Conservation (phyloP, 2,888 invertebrate genomes). For the Scaptomyza parva region DNA sequence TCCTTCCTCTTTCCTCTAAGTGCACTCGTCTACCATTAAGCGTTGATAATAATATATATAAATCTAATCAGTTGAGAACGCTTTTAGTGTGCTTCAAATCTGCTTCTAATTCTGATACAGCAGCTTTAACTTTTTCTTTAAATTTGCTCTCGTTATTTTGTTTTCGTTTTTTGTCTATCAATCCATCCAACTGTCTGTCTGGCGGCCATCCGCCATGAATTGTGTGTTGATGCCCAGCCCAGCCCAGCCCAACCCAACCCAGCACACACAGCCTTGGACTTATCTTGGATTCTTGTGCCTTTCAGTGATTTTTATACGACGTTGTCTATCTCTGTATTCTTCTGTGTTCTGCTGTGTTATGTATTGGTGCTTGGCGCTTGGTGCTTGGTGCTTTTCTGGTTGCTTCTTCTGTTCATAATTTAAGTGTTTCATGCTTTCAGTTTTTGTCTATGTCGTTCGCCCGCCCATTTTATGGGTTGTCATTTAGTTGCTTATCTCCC, state of each 20-base stretch:
- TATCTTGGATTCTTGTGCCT: conserved; percentile 51
- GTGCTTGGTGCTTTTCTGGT: too few relatives aligned
- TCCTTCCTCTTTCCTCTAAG: conserved; percentile 20
- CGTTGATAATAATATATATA: conserved; percentile 49
- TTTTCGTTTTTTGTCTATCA: too few relatives aligned
- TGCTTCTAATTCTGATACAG: conserved; percentile 23
- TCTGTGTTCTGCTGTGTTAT: conserved; percentile 7
- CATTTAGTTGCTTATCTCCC: conserved; percentile 31
- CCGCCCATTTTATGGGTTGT: conserved; percentile 32
- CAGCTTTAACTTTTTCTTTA: conserved; percentile 52
- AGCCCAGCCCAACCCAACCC: conserved; percentile 1
- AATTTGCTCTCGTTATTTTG: conserved; percentile 8
- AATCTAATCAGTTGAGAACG: conserved; percentile 61
- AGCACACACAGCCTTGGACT: conserved; percentile 26
- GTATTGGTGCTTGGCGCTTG: conserved; percentile 23
- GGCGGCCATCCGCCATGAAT: conserved; percentile 28
- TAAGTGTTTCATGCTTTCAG: conserved; percentile 15
- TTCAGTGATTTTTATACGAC: conserved; percentile 42
- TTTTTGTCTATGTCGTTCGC: conserved; percentile 31
- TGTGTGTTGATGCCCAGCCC: conserved; percentile 5
- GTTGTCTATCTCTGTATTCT: conserved; percentile 21
- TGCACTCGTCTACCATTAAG: conserved; percentile 31
- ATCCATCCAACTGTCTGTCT: conserved; percentile 7
- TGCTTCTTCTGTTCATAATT: conserved; percentile 42
- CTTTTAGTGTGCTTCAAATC: conserved; percentile 34